These are phyloP conservation scores for Cylloceria caligata DNA, from an alignment of 2,888 invertebrate species.

Conservation along the genomic window DNA sequence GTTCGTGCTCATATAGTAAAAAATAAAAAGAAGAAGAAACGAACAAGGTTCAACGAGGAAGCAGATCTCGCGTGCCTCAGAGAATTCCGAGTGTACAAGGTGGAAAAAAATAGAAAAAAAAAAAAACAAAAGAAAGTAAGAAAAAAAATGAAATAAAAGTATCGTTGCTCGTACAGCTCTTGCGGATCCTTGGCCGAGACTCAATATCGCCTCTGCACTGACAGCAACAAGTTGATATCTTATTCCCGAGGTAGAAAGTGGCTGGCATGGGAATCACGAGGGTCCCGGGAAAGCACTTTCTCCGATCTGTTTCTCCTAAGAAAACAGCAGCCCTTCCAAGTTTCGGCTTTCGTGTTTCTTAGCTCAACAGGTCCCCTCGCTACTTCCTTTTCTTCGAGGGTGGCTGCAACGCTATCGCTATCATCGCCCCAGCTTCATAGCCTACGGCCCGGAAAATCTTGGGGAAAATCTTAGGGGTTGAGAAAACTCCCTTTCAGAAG, in stretches of 20 bases:
- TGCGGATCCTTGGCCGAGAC: conserved; percentile 74
- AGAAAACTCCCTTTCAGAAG: conserved; percentile 54
- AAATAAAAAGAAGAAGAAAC: conserved; percentile 25
- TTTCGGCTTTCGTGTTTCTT: conserved; percentile 66
- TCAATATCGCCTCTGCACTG: conserved; percentile 69
- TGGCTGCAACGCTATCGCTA: conserved; percentile 63
- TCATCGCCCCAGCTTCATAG: conserved; percentile 42
- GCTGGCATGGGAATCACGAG: conserved; percentile 41
- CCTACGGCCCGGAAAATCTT: conserved; percentile 72
- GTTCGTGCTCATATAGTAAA: no score
- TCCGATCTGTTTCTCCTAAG: conserved; percentile 70
- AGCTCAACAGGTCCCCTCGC: conserved; percentile 80
- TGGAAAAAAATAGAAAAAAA: conserved; percentile 44
- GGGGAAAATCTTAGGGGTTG: conserved; percentile 66
- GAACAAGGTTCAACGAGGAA: conserved; percentile 54
- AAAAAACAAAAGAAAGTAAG: conserved; percentile 61
- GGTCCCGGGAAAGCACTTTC: conserved; percentile 54
- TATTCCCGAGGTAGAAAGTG: conserved; percentile 67
- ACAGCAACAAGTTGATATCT: conserved; percentile 83
- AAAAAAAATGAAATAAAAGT: conserved; percentile 70
- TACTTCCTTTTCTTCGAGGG: conserved; percentile 60
- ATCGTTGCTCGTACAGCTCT: conserved; percentile 61
- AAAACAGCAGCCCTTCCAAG: conserved; percentile 61
- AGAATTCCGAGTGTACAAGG: conserved; percentile 44
- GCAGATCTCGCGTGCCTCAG: conserved; percentile 64